Evolutionary conservation across 2,888 invertebrate species (phyloP).

Genomic region (Plutella xylostella): DNA sequence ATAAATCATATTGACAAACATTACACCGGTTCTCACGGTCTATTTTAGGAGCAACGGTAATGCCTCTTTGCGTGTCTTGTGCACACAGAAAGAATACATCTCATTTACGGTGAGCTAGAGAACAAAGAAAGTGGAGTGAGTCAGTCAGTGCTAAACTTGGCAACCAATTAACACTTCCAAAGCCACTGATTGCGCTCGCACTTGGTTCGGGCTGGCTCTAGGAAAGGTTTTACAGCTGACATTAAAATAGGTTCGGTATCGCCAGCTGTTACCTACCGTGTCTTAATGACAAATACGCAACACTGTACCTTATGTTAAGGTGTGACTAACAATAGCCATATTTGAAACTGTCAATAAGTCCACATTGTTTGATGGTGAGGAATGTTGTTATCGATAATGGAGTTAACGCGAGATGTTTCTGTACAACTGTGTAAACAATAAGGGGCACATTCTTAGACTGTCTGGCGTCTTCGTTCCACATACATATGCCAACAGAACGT

Average conservation of each 20-base stretch:
- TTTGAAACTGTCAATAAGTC: slow-evolving; percentile 25
- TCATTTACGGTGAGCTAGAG: no score
- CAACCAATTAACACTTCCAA: slow-evolving; percentile 38
- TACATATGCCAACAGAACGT: slow-evolving; percentile 6
- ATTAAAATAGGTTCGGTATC: background rate
- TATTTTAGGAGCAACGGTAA: no score
- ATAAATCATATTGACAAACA: no score
- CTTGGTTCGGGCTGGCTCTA: no score
- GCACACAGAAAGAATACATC: no score
- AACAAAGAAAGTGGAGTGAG: slow-evolving; percentile 17
- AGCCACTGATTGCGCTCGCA: no score
- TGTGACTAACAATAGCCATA: slow-evolving; percentile 24
- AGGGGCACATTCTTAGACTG: slow-evolving; percentile 10
- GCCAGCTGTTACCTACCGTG: background rate
- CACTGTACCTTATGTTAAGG: no score
- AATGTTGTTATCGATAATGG: slow-evolving; percentile 37
- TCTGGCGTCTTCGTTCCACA: slow-evolving; percentile 7
- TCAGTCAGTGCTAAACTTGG: slow-evolving; percentile 40
- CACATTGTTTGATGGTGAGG: slow-evolving; percentile 36
- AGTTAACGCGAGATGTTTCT: slow-evolving; percentile 30
- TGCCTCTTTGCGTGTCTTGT: no score
- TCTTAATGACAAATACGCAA: no score
- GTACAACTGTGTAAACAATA: slow-evolving; percentile 41
- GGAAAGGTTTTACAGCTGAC: no score
- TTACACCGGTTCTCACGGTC: no score